A percentile compares a stretch with the other conserved stretches of the same genome.
Evolutionary conservation across 2,113 vertebrate species (phyloP).

Genomic region (Corvus moneduloides): DNA sequence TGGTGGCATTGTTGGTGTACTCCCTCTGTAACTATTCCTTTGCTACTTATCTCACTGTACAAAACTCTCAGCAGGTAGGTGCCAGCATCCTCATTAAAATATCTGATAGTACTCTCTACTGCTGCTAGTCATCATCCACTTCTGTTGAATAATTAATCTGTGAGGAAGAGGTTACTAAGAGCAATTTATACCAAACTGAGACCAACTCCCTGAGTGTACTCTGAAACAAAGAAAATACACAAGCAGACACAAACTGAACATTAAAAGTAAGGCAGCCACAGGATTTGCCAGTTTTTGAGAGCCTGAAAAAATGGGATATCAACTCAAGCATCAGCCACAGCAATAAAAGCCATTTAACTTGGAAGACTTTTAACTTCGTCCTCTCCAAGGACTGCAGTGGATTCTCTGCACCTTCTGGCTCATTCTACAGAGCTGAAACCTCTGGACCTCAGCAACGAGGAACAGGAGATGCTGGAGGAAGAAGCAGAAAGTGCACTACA

Average conservation of each 20-base stretch:
- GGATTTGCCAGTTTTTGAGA: neutral
- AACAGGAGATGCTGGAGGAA: neutral
- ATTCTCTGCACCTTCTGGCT: neutral
- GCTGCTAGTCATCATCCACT: neutral
- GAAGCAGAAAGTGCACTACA: neutral
- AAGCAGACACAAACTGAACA: neutral
- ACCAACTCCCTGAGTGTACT: neutral
- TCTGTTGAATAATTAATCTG: neutral
- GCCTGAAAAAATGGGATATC: neutral
- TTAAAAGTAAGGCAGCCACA: neutral
- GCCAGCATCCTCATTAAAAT: neutral
- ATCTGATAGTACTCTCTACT: neutral
- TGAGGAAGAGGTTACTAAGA: neutral
- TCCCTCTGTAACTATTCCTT: neutral
- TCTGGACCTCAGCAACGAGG: neutral
- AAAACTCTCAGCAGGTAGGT: neutral
- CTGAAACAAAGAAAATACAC: neutral
- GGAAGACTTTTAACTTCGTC: neutral
- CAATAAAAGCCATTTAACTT: neutral
- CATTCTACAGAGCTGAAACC: neutral
- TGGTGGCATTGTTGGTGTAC: neutral
- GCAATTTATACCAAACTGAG: neutral
- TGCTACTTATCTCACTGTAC: neutral
- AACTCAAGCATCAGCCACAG: neutral
- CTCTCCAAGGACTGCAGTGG: neutral